phyloP scores from a whole-genome alignment of 2,797 vertebrate genomes.

The Picus viridis region DNA sequence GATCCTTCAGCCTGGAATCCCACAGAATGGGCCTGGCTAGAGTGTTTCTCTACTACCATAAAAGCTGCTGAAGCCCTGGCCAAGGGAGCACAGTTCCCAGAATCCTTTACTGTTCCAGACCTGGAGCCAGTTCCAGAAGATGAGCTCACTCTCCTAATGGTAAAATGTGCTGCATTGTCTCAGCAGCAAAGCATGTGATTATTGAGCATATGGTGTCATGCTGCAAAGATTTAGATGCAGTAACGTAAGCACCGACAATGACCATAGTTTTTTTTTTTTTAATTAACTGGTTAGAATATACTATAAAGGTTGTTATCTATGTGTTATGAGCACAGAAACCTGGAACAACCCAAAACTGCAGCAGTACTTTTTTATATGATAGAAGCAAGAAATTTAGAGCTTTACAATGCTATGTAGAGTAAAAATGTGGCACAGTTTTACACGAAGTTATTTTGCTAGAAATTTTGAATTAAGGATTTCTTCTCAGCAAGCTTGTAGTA shows the following conservation, averaged over 20 bases:
- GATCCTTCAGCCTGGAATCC: slow-evolving; percentile 88
- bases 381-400: neutral
- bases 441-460: neutral
- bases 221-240: neutral
- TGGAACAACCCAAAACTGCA: neutral
- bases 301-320: neutral
- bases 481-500: neutral
- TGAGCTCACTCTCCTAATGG: slow-evolving; percentile 91
- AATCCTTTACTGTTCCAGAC: slow-evolving; percentile 92
- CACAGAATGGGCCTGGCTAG: slow-evolving; percentile 95
- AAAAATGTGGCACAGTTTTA: neutral
- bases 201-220: neutral
- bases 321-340: neutral
- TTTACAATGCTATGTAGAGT: neutral
- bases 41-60: slow-evolving; percentile 95
- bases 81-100: slow-evolving; percentile 89
- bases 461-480: neutral
- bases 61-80: slow-evolving; percentile 95
- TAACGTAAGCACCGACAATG: neutral
- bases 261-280: neutral
- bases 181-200: neutral
- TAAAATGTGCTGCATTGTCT: slow-evolving; percentile 52
- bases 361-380: neutral
- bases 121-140: slow-evolving; percentile 93
- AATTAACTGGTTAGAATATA: neutral